Percentiles rank a stretch among this genome's conserved stretches.
Conservation (phyloP, 1,140 invertebrate species). For the Heterodera schachtii region DNA sequence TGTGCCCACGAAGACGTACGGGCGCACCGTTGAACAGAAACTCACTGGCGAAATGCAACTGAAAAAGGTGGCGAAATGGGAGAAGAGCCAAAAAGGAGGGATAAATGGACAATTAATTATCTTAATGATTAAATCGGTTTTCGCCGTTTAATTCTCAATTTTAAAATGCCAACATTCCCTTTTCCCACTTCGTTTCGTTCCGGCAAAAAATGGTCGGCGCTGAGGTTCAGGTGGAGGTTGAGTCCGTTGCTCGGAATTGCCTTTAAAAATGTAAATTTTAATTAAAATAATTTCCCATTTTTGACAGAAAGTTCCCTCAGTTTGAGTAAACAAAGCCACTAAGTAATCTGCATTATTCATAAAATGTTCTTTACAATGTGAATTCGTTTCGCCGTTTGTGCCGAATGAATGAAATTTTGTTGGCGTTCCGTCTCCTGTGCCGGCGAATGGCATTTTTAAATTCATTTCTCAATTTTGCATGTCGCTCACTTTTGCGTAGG, state of each 20-base stretch:
- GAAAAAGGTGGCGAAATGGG: background rate
- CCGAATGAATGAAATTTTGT: conserved; percentile 28
- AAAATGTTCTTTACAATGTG: conserved; percentile 16
- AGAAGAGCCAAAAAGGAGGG: no score
- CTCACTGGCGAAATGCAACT: conserved; percentile 24
- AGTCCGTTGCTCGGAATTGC: conserved; percentile 26
- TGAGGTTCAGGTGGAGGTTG: conserved; percentile 14
- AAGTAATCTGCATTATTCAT: background rate
- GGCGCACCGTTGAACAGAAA: conserved; percentile 14
- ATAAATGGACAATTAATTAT: background rate
- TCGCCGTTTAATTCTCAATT: background rate
- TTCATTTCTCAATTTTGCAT: background rate
- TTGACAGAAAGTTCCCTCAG: background rate
- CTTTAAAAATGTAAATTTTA: background rate
- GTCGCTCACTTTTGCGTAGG: conserved; percentile 12
- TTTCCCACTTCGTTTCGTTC: conserved; percentile 26
- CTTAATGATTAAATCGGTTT: background rate
- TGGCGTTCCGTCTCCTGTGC: conserved; percentile 14
- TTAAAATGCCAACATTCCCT: background rate
- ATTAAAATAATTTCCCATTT: background rate
- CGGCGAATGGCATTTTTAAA: background rate
- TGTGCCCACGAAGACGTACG: conserved; percentile 11
- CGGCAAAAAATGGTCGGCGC: background rate
- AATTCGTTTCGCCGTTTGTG: conserved; percentile 4
- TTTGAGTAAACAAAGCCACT: background rate